phyloP scores from a whole-genome alignment of 1,140 invertebrate genomes.

The Bactericera cockerelli region DNA sequence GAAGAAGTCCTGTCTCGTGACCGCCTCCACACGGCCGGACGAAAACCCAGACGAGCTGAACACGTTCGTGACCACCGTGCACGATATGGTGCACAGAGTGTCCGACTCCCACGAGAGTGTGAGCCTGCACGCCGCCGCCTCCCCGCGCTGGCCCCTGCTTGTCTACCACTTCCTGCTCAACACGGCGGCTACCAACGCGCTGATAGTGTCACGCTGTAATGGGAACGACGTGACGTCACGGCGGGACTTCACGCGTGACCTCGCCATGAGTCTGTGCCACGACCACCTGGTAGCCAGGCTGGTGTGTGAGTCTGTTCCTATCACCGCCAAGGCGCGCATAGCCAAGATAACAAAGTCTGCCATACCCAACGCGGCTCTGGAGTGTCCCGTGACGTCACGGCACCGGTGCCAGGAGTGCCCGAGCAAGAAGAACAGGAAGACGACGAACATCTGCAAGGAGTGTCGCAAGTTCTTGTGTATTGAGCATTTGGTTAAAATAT shows the following conservation, averaged over 20 bases:
- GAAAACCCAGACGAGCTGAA: background rate
- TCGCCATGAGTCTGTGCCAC: background rate
- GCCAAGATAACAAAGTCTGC: background rate
- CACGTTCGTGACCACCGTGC: background rate
- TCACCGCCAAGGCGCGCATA: background rate
- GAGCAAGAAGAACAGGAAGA: background rate
- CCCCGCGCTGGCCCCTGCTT: background rate
- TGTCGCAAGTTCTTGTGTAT: background rate
- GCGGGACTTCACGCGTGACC: background rate
- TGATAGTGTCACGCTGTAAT: background rate
- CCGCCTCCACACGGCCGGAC: background rate
- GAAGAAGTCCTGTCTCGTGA: background rate
- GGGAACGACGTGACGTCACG: background rate
- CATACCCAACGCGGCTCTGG: background rate
- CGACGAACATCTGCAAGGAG: background rate
- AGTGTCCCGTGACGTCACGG: background rate
- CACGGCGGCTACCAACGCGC: background rate
- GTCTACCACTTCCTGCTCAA: background rate
- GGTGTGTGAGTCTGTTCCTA: background rate
- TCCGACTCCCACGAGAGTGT: background rate
- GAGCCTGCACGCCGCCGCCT: background rate
- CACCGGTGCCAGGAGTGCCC: background rate
- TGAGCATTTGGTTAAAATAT: slow-evolving; percentile 6
- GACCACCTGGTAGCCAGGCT: background rate
- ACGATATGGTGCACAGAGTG: background rate